Conservation (phyloP, 2,888 invertebrate species). For the Amphipyra tragopoginis region DNA sequence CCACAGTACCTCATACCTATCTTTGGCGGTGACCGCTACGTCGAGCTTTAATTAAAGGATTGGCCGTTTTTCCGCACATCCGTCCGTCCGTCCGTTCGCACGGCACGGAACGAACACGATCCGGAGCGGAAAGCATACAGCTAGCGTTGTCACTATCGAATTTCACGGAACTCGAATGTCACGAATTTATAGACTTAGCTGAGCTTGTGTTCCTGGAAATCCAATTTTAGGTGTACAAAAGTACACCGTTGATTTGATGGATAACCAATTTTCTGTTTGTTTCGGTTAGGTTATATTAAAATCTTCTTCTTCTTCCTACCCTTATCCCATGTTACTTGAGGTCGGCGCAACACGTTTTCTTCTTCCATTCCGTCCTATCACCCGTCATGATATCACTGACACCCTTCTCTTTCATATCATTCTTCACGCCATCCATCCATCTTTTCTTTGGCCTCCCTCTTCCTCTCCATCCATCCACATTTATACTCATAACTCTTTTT, state of each 20-base stretch:
- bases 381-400: too few species aligned
- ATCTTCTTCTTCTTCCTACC: too few species aligned
- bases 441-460: too few species aligned
- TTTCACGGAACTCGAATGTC: conserved; percentile 22
- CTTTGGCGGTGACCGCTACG: conserved; percentile 70
- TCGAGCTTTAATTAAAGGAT: conserved; percentile 79
- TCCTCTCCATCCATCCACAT: too few species aligned
- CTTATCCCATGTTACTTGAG: too few species aligned
- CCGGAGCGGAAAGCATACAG: conserved; percentile 26
- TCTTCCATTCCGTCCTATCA: too few species aligned
- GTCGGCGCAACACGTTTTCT: too few species aligned
- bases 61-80: conserved; percentile 74
- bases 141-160: conserved; percentile 25
- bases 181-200: conserved; percentile 8
- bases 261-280: background rate
- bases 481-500: too few species aligned
- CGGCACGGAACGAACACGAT: conserved; percentile 11
- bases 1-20: conserved; percentile 41
- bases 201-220: background rate
- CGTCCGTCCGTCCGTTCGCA: background rate
- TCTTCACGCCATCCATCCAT: too few species aligned
- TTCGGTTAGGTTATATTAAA: too few species aligned
- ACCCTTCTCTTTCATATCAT: too few species aligned
- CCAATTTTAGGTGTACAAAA: background rate
- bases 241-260: too few species aligned